Base-by-base conservation (phyloP, 2,888 invertebrate species). In the Liopterus haemorrhoidalis region DNA sequence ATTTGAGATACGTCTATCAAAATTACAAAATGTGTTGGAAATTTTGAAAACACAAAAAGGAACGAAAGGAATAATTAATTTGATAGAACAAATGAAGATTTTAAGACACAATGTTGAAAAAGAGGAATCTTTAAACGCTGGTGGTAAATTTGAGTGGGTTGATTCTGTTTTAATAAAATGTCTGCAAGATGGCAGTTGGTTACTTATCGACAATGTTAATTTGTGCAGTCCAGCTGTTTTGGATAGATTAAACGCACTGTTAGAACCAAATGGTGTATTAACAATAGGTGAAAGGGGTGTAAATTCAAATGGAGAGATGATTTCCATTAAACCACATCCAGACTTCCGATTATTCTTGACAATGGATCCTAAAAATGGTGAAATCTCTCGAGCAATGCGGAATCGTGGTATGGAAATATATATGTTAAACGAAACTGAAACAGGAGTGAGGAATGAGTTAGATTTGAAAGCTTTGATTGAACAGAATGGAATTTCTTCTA, bases 351-450 rank as follows among this genome's bases (percentile, higher is more conserved):
- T 97, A 25, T 93, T 99, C 62, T 78, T 99, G 49, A 85, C 94
- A 0, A 89, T 96, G 82, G 91, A 99, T 69, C 91, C 96, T 0
- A 84, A 82, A 59, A 83, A 89, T 68, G 99, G 99, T 0, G 94
- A 95, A 68, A 86, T 99, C 52, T 99, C 99, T 1, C 79, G 86
- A 56, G 99, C 99, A 0, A 99, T 99, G 99, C 78, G 97, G 48
- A 99, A 99, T 67, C 78, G 99, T 59, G 95, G 97, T 2, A 81
- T 99, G 0, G 99, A 99, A 72, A 83, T 99, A 57, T 86, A 68
- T 61, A 62, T 86, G 43, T 61, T 70, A 12, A 63, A 65, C 31
- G 60, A 64, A 9, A 58, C 56, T 4, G 64, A 66, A 35, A 53
- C 50, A 20, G 25, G 51, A 2, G 37, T 46, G 4, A 54, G 59